Evolutionary conservation across 2,888 invertebrate genomes (phyloP), one percentile per base, ranked within the genome.

Genomic region (Aelia acuminata): DNA sequence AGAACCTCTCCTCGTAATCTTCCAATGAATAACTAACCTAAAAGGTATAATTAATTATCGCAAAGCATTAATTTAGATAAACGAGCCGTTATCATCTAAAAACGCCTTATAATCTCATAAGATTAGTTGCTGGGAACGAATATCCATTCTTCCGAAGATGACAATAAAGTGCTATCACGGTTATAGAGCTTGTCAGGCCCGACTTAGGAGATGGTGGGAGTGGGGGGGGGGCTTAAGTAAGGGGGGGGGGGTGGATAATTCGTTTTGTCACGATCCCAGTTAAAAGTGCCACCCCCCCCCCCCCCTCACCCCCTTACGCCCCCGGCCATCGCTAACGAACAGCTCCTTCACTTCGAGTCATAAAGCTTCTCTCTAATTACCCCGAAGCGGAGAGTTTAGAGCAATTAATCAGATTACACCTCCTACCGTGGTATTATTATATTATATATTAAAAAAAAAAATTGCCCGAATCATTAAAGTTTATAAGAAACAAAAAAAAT

Each of bases 291-390:
- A 5, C 35, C 18, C n/a, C n/a, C n/a, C n/a, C n/a, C n/a, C n/a
- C n/a, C n/a, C n/a, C n/a, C n/a, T n/a, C n/a, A n/a, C n/a, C n/a
- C n/a, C n/a, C n/a, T n/a, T n/a, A n/a, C n/a, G n/a, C n/a, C n/a
- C n/a, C n/a, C n/a, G n/a, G n/a, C n/a, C n/a, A n/a, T 35, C 63
- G 7, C 63, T 70, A 70, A 70, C 63, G 63, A 70, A 70, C 63
- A 70, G 57, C 57, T 57, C 31, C 63, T 70, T 70, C 63, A 70
- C 31, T 18, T 18, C 31, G n/a, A 31, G 18, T 8, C 35, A 70
- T 18, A 70, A 70, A 70, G 57, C 57, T 57, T 26, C 0, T 13
- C 63, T 22, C 63, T 70, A 70, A 70, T 70, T 70, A 35, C 3
- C 1, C 63, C 20, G 18, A 70, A 35, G 18, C 35, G 18, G 7